Conservation (phyloP, 2,797 vertebrate genomes). For the Rhynchonycteris naso region DNA sequence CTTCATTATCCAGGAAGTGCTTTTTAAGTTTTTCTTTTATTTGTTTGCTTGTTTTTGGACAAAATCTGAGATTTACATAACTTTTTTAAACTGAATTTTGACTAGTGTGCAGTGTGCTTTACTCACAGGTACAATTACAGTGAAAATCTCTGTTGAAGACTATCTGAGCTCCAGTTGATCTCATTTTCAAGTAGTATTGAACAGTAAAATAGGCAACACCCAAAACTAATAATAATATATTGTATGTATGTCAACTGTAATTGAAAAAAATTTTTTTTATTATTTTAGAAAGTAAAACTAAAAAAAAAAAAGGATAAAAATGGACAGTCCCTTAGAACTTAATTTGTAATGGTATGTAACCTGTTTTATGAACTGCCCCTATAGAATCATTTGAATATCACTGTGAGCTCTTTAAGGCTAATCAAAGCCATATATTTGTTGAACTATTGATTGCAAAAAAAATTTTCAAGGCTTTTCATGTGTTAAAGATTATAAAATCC, state of each 20-base stretch:
- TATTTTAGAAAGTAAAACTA: no score
- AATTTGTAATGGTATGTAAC: slow-evolving; percentile 57
- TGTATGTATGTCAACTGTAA: neutral
- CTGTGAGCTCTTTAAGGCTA: slow-evolving; percentile 39
- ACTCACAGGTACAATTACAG: neutral
- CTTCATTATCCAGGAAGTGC: slow-evolving; percentile 35
- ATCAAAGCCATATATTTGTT: neutral
- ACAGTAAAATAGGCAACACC: neutral
- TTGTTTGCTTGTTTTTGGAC: neutral
- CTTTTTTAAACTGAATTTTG: slow-evolving; percentile 61
- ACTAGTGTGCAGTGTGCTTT: neutral
- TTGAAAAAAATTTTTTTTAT: neutral
- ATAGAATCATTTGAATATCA: slow-evolving; percentile 41
- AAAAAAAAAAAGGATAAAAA: neutral
- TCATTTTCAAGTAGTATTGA: slow-evolving; percentile 56
- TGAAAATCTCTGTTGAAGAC: slow-evolving; percentile 33
- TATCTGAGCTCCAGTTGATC: slow-evolving; percentile 29
- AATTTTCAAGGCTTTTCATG: slow-evolving; percentile 1
- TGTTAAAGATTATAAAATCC: slow-evolving; percentile 62
- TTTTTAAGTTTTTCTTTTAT: neutral
- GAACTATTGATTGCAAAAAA: slow-evolving; percentile 31
- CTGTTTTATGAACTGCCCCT: slow-evolving; percentile 32
- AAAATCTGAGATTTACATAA: slow-evolving; percentile 10
- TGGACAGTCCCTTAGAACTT: neutral
- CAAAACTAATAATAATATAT: neutral